A percentile compares a stretch with the other conserved stretches of the same genome.
Evolutionary conservation across 2,797 vertebrate species (phyloP).

Genomic region (Dromococcyx pavoninus): DNA sequence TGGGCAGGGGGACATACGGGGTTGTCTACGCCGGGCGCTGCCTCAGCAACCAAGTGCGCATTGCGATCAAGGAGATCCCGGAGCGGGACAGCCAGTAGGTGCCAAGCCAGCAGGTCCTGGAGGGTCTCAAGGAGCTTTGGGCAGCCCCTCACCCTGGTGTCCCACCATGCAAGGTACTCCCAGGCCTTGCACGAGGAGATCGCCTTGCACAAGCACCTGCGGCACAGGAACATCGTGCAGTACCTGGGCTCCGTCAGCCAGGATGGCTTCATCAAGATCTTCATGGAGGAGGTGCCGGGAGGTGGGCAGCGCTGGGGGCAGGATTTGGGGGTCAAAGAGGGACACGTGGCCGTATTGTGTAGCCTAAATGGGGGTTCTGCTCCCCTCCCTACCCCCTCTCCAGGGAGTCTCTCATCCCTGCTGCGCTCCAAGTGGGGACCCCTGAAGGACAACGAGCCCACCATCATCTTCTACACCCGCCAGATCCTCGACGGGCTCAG

Average conservation of each 20-base stretch:
- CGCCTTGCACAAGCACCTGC: conserved; percentile 88
- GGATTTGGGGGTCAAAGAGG: not conserved
- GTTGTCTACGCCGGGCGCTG: conserved; percentile 90
- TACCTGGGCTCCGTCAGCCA: conserved; percentile 91
- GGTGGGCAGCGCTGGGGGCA: conserved; percentile 65
- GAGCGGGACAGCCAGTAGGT: conserved; percentile 88
- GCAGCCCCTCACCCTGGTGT: not conserved
- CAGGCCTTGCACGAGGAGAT: conserved; percentile 93
- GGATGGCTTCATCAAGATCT: conserved; percentile 92
- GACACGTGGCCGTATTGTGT: rapidly evolving
- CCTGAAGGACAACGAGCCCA: conserved; percentile 90
- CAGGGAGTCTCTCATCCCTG: conserved; percentile 91
- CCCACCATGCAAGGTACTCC: conserved; percentile 77
- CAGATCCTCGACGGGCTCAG: conserved; percentile 90
- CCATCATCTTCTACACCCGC: conserved; percentile 90
- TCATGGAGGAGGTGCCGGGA: conserved; percentile 97
- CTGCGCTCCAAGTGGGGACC: conserved; percentile 93
- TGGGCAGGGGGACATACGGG: conserved; percentile 90
- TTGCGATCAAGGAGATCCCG: conserved; percentile 94
- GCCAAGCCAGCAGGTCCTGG: rapidly evolving
- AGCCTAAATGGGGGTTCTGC: not conserved
- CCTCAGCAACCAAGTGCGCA: conserved; percentile 87
- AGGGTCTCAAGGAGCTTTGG: not conserved
- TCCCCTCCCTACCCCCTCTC: too few relatives aligned
- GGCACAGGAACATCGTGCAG: conserved; percentile 91